Evolutionary conservation across 2,113 vertebrate species (phyloP).

Genomic region (human): DNA sequence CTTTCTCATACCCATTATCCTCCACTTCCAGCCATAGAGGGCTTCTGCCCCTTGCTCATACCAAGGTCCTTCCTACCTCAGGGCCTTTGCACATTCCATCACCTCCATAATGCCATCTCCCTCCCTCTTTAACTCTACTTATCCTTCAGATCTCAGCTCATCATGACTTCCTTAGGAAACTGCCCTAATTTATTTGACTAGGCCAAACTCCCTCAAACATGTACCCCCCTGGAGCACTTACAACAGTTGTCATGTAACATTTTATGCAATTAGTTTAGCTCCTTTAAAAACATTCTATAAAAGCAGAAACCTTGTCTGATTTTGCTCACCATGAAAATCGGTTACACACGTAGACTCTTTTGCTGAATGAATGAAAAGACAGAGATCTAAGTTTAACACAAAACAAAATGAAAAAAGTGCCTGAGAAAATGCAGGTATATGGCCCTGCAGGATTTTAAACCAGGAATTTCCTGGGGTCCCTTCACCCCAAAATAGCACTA

Average conservation of each 20-base stretch:
- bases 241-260: not conserved
- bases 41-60: not conserved
- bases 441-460: not conserved
- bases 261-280: not conserved
- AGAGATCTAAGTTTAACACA: not conserved
- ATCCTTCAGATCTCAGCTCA: not conserved
- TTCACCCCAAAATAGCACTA: not conserved
- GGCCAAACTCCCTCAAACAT: not conserved
- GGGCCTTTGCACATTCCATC: not conserved
- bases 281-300: not conserved
- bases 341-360: not conserved
- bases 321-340: not conserved
- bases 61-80: not conserved
- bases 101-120: not conserved
- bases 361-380: not conserved
- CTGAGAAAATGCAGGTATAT: not conserved
- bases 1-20: not conserved
- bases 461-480: not conserved
- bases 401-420: not conserved
- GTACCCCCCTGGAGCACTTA: not conserved
- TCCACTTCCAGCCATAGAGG: not conserved
- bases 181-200: not conserved
- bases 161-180: not conserved
- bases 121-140: not conserved
- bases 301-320: not conserved